Conservation (phyloP, 1,140 invertebrate genomes). For the Megalopta genalis region DNA sequence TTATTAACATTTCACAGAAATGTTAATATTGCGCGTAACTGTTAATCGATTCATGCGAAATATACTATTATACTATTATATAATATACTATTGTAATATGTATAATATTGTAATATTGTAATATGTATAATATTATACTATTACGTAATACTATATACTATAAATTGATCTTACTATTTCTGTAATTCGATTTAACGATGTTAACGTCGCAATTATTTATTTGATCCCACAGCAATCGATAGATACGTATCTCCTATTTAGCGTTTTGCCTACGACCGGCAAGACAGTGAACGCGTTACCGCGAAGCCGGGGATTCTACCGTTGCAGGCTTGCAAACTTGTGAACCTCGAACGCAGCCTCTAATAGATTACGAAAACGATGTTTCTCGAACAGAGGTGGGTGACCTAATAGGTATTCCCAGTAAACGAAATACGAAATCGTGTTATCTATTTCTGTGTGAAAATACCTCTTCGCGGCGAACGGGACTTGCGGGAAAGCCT, state of each 20-base stretch:
- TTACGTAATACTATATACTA: too few species aligned
- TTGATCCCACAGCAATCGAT: neutral
- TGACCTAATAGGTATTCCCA: constrained; percentile 40
- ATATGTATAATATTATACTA: too few species aligned
- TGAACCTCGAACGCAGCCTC: neutral
- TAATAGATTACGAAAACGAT: neutral
- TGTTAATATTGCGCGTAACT: too few species aligned
- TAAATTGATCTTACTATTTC: too few species aligned
- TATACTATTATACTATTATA: too few species aligned
- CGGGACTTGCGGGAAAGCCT: neutral
- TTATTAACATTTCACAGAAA: too few species aligned
- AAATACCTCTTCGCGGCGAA: neutral
- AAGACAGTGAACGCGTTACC: neutral
- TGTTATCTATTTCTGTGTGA: constrained; percentile 27
- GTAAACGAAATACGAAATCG: constrained; percentile 19
- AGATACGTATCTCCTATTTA: neutral
- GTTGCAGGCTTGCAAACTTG: neutral
- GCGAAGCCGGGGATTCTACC: neutral
- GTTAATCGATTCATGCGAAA: too few species aligned
- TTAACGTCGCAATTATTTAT: neutral
- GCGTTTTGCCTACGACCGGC: neutral
- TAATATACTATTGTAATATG: too few species aligned
- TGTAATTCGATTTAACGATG: too few species aligned
- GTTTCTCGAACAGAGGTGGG: constrained; percentile 13
- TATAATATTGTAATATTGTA: too few species aligned